A percentile compares a stretch with the other conserved stretches of the same genome.
Evolutionary conservation across 2,113 vertebrate genomes (phyloP).

Genomic region (Pseudorhombus dupliciocellatus): DNA sequence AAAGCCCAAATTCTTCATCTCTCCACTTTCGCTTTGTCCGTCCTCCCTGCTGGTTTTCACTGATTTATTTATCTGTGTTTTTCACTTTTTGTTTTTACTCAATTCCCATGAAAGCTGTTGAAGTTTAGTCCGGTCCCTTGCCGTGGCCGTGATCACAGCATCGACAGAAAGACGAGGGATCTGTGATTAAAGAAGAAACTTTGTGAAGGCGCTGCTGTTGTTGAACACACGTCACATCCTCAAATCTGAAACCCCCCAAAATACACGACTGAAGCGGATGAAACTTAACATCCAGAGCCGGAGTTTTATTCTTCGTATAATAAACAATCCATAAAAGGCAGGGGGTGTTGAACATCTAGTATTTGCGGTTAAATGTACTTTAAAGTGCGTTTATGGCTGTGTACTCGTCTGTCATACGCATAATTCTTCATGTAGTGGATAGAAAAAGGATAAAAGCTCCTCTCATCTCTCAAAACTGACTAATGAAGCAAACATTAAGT

Average conservation of each 20-base stretch:
- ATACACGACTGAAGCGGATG: slow-evolving; percentile 5
- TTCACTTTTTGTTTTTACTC: neutral
- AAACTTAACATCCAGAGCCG: neutral
- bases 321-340: slow-evolving; percentile 3
- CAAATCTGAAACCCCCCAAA: neutral
- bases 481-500: slow-evolving; percentile 3
- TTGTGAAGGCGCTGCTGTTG: neutral
- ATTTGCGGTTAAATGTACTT: neutral
- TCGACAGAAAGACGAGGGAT: slow-evolving; percentile 13
- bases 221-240: slow-evolving; percentile 15
- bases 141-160: neutral
- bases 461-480: slow-evolving; percentile 21
- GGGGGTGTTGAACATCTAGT: slow-evolving; percentile 3
- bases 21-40: neutral
- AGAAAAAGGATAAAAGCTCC: slow-evolving; percentile 32
- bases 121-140: slow-evolving; percentile 15
- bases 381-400: neutral
- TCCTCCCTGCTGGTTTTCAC: neutral
- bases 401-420: neutral
- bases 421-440: slow-evolving; percentile 7
- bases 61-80: slow-evolving; percentile 29
- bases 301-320: slow-evolving; percentile 2
- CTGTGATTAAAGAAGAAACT: slow-evolving; percentile 13
- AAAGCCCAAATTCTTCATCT: neutral
- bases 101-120: slow-evolving; percentile 21